Evolutionary conservation across 2,113 vertebrate genomes (phyloP), one percentile per base, ranked within the genome.

Genomic region (Vulpes ferrilata): DNA sequence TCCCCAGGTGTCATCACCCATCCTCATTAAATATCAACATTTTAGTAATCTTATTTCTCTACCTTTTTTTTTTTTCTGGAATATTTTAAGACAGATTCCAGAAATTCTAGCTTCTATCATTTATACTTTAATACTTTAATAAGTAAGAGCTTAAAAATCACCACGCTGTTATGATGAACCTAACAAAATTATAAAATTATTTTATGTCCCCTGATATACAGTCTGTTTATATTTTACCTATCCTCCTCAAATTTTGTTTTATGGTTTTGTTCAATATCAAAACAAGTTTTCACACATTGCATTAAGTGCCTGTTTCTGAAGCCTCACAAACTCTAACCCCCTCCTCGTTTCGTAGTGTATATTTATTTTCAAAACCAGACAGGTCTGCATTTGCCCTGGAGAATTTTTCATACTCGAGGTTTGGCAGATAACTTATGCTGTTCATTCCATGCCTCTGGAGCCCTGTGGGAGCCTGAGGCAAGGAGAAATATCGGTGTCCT

Each of bases 41-140:
- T 95, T 74, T 35, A 53, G 38, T 90, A 55, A 79, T 95, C 59
- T 94, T 57, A 4, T 79, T 32, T 83, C 8, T 64, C 32, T 88
- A 23, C 25, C 51, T 62, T 93, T 51, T 48, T 83, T 35, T 80
- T 74, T 89, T 35, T 17, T 5, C 43, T 64, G 23, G 59, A 92
- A 10, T 65, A 82, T 96, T 87, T 87, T 67, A 76, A 95, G 69
- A 6, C n/a, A 90, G 73, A 62, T 89, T 7, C 6, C 23, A 93
- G 25, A 11, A 71, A 25, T 48, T 93, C 1, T 22, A 30, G 62
- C 43, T 86, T 16, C 8, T 11, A 10, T 74, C 38, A 55, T 79
- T 90, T 95, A 51, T 73, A 93, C 15, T 23, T 83, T 6, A 59
- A 48, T 64, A 55, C 35, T 90, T 53, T 74, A 92, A 43, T 82